Percentiles rank a stretch among this genome's conserved stretches.
Conservation (phyloP, 2,888 invertebrate species). For the Drosophila cognata region DNA sequence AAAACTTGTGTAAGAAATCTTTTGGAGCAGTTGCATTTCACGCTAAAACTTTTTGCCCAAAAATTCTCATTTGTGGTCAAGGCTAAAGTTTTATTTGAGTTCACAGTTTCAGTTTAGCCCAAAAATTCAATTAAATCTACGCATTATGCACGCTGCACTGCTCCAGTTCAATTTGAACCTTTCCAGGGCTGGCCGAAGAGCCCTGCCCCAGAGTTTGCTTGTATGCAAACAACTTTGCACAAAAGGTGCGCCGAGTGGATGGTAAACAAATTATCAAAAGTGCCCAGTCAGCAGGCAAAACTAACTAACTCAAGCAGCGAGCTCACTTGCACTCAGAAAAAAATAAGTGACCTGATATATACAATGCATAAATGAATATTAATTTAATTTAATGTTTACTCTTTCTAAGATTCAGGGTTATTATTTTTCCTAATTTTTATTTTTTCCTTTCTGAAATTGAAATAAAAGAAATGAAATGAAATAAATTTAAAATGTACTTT, state of each 20-base stretch:
- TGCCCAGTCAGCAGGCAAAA: conserved; percentile 61
- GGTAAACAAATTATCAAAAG: conserved; percentile 80
- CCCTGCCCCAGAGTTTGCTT: background rate
- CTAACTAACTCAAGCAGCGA: conserved; percentile 3
- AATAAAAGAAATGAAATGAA: too few relatives aligned
- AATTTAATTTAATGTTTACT: too few relatives aligned
- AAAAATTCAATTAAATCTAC: conserved; percentile 70
- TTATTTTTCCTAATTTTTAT: too few relatives aligned
- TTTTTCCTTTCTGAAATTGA: too few relatives aligned
- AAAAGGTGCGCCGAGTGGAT: conserved; percentile 60
- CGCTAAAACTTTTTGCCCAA: conserved; percentile 32
- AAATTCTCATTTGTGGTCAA: conserved; percentile 66
- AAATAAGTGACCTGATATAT: background rate
- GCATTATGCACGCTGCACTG: conserved; percentile 56
- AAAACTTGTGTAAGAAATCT: conserved; percentile 53
- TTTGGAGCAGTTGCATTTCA: conserved; percentile 40
- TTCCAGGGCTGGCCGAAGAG: conserved; percentile 10
- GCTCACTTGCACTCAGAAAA: background rate
- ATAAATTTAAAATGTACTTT: background rate
- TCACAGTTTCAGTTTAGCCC: conserved; percentile 50
- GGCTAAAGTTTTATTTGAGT: conserved; percentile 65
- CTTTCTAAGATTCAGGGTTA: too few relatives aligned
- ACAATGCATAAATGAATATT: background rate
- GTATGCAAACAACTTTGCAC: conserved; percentile 36
- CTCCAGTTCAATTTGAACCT: conserved; percentile 29